Base-by-base conservation (phyloP, 2,888 invertebrate genomes). In the Eubasilissa splendida region DNA sequence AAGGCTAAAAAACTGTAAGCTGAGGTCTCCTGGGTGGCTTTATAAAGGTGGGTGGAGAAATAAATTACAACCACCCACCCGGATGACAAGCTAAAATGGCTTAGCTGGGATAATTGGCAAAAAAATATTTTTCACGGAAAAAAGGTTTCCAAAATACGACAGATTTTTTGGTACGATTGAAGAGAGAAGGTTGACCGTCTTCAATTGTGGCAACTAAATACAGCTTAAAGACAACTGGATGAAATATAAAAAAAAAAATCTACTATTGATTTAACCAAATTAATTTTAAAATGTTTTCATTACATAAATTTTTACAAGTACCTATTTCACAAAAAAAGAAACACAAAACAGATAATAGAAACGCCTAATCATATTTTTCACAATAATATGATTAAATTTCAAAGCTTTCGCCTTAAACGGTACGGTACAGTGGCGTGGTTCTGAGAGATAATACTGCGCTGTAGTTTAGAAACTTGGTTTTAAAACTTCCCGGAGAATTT, bases 1-100 rank as follows among this genome's bases (percentile, higher is more conserved):
- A 42, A 42, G 42, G 42, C 42, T 5, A 42, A 42, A 33, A 33
- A 42, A 42, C 50, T 66, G 66, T 50, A 66, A 33, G 42, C 66
- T 31, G 42, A 66, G 66, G 33, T 66, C 50, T 63, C 50, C 66
- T 66, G 42, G 42, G 31, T 66, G 66, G 66, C 33, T 66, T 9
- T n/a, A 66, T 63, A 63, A 63, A 63, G 10, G 63, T 42, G 31
- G 50, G 66, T 66, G 33, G 66, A 50, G 66, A 50, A 42, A 42
- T 66, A 66, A 31, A 66, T 66, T 50, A 66, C 50, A 42, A 42
- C 50, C 50, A 50, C 66, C 66, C 8, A 66, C 66, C 4, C 66
- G 66, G 42, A 66, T 66, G 66, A 66, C 66, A 66, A 66, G 33
- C 66, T 50, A 50, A 50, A 66, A 66, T 33, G 66, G 66, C 66